Base-by-base conservation (phyloP, 2,113 vertebrate genomes). In the Phasianus colchicus region DNA sequence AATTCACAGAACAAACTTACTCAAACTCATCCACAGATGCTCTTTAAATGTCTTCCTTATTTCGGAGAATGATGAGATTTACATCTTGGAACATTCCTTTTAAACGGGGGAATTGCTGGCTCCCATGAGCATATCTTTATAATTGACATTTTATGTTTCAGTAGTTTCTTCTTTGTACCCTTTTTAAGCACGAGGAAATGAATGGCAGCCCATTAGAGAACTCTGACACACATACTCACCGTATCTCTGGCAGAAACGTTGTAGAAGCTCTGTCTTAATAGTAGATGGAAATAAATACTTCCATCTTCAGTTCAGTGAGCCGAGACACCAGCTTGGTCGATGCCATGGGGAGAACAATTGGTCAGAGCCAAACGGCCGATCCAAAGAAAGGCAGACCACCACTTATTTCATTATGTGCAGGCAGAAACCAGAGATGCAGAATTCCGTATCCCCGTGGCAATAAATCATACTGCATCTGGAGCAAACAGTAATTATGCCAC, bases 11-110 rank as follows among this genome's bases (percentile, higher is more conserved):
- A 91, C 67, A 87, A 93, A 92, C 87, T 95, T 66, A 55, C 32
- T 93, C 91, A 92, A 63, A 70, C 86, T 86, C 87, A 96, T 77
- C 78, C 83, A 82, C 77, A 84, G 79, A 96, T 95, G 90, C 74
- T 95, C 92, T 95, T 94, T 97, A 88, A 72, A 80, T 85, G 83
- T 94, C 61, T 83, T 91, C 40, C 6, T 58, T 73, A 24, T 86
- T 96, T 84, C 55, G 81, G 89, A 96, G 92, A 91, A 93, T 34
- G 21, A 86, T 30, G 55, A 82, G 70, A 76, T 65, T 89, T 67
- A 88, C 54, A 91, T 87, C 78, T 64, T 57, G 30, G 36, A 77
- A 64, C 74, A 89, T 76, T 72, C 73, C 88, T 25, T 65, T 74
- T 45, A 83, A 86, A 83, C 42, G 65, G 76, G 76, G 38, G 86